Evolutionary conservation across 2,888 invertebrate genomes (phyloP).

Genomic region (Caenorhabditis becei): DNA sequence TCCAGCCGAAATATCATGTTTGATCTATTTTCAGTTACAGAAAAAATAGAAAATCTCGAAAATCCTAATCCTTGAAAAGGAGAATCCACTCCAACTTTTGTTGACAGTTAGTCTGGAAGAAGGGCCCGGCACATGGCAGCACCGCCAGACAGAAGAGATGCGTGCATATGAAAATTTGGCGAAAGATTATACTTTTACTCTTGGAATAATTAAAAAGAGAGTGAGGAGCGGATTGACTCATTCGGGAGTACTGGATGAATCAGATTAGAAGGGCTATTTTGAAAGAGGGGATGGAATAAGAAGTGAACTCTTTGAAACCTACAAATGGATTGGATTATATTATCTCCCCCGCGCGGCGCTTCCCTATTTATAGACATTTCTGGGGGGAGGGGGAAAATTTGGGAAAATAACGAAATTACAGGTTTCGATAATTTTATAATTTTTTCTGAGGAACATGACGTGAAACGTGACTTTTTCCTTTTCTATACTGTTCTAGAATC

Average conservation of each 20-base stretch:
- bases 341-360: conserved; percentile 43
- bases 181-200: conserved; percentile 7
- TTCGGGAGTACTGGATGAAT: not conserved
- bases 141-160: conserved; percentile 1
- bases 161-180: conserved; percentile 5
- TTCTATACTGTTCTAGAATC: too few relatives aligned
- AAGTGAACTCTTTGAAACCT: conserved; percentile 37
- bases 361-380: conserved; percentile 3
- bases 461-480: too few relatives aligned
- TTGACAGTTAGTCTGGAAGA: conserved; percentile 30
- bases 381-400: conserved; percentile 16
- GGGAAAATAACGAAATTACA: too few relatives aligned
- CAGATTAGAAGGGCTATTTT: conserved; percentile 19
- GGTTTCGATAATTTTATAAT: too few relatives aligned
- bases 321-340: conserved; percentile 46
- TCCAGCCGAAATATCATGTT: too few relatives aligned
- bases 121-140: not conserved
- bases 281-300: not conserved
- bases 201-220: not conserved
- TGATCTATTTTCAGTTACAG: too few relatives aligned
- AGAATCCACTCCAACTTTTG: not conserved
- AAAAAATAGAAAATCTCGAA: too few relatives aligned
- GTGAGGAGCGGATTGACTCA: conserved; percentile 16
- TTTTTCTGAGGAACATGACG: conserved; percentile 1
- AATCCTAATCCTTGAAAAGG: too few relatives aligned